Base-by-base conservation (phyloP, 2,113 vertebrate genomes). In the Orcinus orca region DNA sequence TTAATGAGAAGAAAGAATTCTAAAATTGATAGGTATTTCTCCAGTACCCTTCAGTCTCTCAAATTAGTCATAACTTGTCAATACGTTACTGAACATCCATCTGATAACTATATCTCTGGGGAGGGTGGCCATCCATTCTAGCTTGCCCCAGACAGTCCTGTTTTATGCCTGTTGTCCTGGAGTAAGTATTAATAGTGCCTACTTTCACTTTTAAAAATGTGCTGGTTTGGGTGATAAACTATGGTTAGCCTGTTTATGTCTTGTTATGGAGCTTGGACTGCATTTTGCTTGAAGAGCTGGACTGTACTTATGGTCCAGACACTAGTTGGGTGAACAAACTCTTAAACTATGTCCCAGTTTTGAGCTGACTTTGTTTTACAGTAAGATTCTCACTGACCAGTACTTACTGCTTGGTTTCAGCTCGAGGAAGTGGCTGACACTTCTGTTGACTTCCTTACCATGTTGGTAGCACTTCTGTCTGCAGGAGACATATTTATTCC, bases 1-100 rank as follows among this genome's bases (percentile, higher is more conserved):
- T 93, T 91, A 74, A 68, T 89, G 62, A 82, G 63, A 97, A 85
- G 26, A 84, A 87, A 71, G 23, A 60, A 53, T 76, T 31, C 41
- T 31, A 36, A 41, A 76, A 60, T 67, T 38, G 58, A 14, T 71
- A 88, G 62, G 4, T 62, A 8, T 92, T 90, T 84, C 31, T 89
- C 33, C 9, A 53, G 62, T 12, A 8, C 82, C 20, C 29, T 6
- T 65, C 23, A 25, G 2, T 71, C 12, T 93, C 71, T 68, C 85
- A 77, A 14, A 38, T 60, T 65, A 13, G 33, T 44, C n/a, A 4
- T 63, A 67, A 67, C 23, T 85, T 84, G 60, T 68, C 76, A 86
- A 9, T 31, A 82, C 58, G 55, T 62, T 84, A 58, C 6, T 21
- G 31, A 93, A 63, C 17, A 63, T 81, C 21, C 13, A 12, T 36